phyloP scores from a whole-genome alignment of 2,888 invertebrate genomes.

The Pasiphila rectangulata region DNA sequence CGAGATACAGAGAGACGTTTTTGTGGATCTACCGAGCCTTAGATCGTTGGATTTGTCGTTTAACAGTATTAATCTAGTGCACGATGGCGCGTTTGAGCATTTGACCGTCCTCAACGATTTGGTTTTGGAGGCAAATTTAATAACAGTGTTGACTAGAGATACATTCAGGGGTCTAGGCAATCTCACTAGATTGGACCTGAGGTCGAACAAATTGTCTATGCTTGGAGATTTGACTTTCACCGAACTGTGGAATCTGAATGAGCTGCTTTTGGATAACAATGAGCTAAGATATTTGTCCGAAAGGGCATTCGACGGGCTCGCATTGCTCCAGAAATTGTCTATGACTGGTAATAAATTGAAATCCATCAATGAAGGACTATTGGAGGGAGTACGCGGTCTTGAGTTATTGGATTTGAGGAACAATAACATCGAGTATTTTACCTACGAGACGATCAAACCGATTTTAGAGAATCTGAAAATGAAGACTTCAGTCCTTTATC shows the following conservation, averaged over 20 bases:
- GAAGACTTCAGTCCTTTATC: slow-evolving; percentile 69
- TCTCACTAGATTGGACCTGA: slow-evolving; percentile 87
- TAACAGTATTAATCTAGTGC: slow-evolving; percentile 91
- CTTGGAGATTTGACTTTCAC: slow-evolving; percentile 90
- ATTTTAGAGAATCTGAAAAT: slow-evolving; percentile 87
- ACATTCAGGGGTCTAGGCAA: slow-evolving; percentile 88
- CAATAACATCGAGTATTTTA: slow-evolving; percentile 88
- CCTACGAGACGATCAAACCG: slow-evolving; percentile 87
- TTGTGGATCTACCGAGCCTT: slow-evolving; percentile 86
- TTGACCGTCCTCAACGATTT: slow-evolving; percentile 87
- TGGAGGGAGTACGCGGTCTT: slow-evolving; percentile 87
- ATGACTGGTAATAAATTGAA: slow-evolving; percentile 89
- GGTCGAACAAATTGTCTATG: slow-evolving; percentile 87
- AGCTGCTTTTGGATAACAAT: slow-evolving; percentile 86
- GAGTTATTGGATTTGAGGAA: slow-evolving; percentile 88
- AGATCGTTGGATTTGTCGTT: slow-evolving; percentile 90
- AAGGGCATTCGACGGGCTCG: slow-evolving; percentile 88
- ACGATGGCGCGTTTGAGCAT: slow-evolving; percentile 91
- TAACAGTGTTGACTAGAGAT: slow-evolving; percentile 87
- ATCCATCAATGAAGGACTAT: slow-evolving; percentile 85
- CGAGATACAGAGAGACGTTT: slow-evolving; percentile 87
- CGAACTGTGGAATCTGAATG: slow-evolving; percentile 87
- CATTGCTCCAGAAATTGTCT: slow-evolving; percentile 85
- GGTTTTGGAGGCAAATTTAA: slow-evolving; percentile 88
- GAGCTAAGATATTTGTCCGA: slow-evolving; percentile 87